Evolutionary conservation across 2,797 vertebrate species (phyloP).

Genomic region (Pseudopleuronectes americanus): DNA sequence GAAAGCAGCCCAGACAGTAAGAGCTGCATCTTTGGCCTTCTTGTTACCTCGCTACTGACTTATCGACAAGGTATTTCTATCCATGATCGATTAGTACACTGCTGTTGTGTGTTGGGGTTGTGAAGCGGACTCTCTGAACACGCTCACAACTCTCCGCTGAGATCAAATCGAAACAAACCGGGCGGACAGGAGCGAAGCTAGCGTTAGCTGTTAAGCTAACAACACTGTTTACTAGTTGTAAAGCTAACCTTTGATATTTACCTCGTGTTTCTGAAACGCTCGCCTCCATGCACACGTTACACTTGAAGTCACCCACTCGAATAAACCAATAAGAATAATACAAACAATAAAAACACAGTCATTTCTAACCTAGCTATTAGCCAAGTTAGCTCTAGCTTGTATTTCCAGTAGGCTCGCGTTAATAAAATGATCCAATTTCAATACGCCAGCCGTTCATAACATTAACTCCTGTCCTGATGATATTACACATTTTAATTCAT

Average conservation of each 20-base stretch:
- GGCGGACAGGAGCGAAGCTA: slow-evolving; percentile 5
- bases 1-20: slow-evolving; percentile 25
- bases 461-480: no score
- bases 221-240: background rate
- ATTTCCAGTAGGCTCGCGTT: background rate
- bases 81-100: accelerated
- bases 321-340: no score
- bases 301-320: no score
- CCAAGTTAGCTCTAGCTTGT: background rate
- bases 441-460: no score
- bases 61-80: slow-evolving; percentile 27
- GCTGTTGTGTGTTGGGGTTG: background rate
- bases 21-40: background rate
- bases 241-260: no score
- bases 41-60: no score
- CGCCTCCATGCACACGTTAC: no score
- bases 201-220: slow-evolving; percentile 34
- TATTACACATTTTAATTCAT: no score
- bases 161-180: background rate
- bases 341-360: no score
- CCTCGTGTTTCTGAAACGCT: no score
- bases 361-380: background rate
- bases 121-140: accelerated
- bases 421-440: no score
- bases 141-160: accelerated